These are phyloP conservation scores for Odontocerum albicorne DNA, from an alignment of 2,888 invertebrate species.

Conservation along the genomic window DNA sequence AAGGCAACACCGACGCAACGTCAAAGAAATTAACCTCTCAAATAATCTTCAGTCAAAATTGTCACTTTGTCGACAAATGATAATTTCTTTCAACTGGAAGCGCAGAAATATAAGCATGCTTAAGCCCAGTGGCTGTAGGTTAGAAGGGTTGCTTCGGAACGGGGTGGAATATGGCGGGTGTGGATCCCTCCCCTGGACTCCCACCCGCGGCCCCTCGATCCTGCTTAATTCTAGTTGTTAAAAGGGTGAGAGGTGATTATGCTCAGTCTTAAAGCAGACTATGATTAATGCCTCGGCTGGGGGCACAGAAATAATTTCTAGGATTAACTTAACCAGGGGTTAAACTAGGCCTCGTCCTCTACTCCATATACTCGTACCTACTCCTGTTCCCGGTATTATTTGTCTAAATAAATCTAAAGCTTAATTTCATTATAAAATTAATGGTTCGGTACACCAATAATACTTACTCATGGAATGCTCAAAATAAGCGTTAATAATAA, in stretches of 20 bases:
- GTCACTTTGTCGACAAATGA: conserved; percentile 33
- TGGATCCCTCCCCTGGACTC: conserved; percentile 37
- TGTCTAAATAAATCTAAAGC: conserved; percentile 26
- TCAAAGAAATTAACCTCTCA: conserved; percentile 4
- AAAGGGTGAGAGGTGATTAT: conserved; percentile 38
- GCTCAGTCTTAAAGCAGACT: conserved; percentile 37
- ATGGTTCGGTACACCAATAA: conserved; percentile 21
- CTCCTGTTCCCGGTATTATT: conserved; percentile 21
- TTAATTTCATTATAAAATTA: conserved; percentile 17
- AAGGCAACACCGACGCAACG: too few relatives aligned
- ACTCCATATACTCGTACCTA: conserved; percentile 2
- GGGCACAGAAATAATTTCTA: conserved; percentile 36
- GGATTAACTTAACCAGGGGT: conserved; percentile 37
- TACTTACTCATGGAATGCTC: conserved; percentile 15
- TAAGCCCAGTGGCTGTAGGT: conserved; percentile 32
- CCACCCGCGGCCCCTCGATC: conserved; percentile 42
- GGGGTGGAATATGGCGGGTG: conserved; percentile 44
- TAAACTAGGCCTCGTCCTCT: conserved; percentile 29
- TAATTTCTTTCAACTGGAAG: conserved; percentile 31
- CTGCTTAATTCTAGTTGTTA: conserved; percentile 37
- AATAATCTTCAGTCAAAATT: conserved; percentile 33
- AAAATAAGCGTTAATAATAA: conserved; percentile 3
- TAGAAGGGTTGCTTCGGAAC: conserved; percentile 42
- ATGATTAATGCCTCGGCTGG: conserved; percentile 36
- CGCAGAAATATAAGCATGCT: conserved; percentile 23